Conservation (phyloP, 1,140 invertebrate species). For the Teleopsis dalmanni region DNA sequence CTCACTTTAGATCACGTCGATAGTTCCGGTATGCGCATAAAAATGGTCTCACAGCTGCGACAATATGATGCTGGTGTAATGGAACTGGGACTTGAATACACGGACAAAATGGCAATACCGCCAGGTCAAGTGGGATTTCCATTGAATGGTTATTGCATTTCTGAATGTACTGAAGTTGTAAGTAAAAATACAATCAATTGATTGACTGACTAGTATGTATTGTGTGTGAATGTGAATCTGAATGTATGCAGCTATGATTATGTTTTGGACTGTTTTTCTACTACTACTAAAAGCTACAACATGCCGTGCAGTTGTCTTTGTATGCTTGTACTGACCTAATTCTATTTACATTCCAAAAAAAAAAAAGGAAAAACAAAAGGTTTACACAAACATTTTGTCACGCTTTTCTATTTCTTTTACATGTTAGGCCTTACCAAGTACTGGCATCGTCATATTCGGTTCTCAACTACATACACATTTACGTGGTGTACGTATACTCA, state of each 20-base stretch:
- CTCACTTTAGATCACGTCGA: slow-evolving; percentile 63
- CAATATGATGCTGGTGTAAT: slow-evolving; percentile 90
- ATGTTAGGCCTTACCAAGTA: slow-evolving; percentile 64
- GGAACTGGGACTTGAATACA: slow-evolving; percentile 94
- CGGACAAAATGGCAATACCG: slow-evolving; percentile 96
- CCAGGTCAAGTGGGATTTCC: slow-evolving; percentile 69
- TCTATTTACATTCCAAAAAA: background rate
- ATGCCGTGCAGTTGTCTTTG: too few species aligned
- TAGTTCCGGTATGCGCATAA: slow-evolving; percentile 80
- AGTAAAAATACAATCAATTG: slow-evolving; percentile 18
- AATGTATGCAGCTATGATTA: too few species aligned
- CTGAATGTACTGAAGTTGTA: slow-evolving; percentile 86
- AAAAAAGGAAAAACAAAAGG: too few species aligned
- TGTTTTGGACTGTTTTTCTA: too few species aligned
- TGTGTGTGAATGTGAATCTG: too few species aligned
- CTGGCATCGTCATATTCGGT: slow-evolving; percentile 87
- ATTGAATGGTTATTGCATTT: slow-evolving; percentile 82
- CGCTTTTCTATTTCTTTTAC: background rate
- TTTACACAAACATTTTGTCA: too few species aligned
- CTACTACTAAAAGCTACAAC: too few species aligned
- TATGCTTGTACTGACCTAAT: too few species aligned
- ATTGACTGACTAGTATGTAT: too few species aligned
- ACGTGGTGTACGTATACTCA: slow-evolving; percentile 76
- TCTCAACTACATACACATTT: slow-evolving; percentile 97
- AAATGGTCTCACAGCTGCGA: slow-evolving; percentile 63